Percentiles rank a stretch among this genome's conserved stretches.
Evolutionary conservation across 2,797 vertebrate genomes (phyloP).

Genomic region (Muscicapa striata): DNA sequence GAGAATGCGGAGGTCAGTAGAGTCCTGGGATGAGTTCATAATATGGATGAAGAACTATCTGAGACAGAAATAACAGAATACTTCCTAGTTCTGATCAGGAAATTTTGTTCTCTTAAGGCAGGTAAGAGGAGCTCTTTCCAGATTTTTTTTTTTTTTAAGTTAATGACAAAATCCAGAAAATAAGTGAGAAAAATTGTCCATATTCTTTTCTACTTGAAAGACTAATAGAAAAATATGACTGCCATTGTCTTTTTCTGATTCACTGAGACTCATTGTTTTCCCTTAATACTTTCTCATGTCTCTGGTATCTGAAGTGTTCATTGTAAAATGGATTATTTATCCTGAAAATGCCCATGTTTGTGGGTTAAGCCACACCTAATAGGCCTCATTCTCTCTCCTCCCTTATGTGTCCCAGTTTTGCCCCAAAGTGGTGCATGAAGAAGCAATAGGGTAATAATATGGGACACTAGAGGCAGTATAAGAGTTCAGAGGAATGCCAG

Average conservation of each 20-base stretch:
- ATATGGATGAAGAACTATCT: not conserved
- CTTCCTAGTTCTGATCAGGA: not conserved
- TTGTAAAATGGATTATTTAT: not conserved
- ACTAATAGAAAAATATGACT: not conserved
- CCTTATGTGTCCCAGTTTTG: not conserved
- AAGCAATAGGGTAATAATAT: not conserved
- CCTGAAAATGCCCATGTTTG: rapidly evolving
- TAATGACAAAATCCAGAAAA: not conserved
- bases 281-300: not conserved
- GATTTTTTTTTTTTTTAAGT: not conserved
- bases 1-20: not conserved
- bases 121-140: not conserved
- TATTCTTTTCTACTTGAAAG: not conserved
- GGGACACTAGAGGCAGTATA: not conserved
- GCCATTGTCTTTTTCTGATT: not conserved
- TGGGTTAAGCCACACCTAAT: not conserved
- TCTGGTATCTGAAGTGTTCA: not conserved
- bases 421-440: not conserved
- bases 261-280: not conserved
- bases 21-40: not conserved
- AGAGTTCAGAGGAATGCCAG: not conserved
- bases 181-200: not conserved
- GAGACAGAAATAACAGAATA: not conserved
- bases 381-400: not conserved
- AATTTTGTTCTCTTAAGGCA: not conserved